A percentile compares a stretch with the other conserved stretches of the same genome.
Evolutionary conservation across 2,113 vertebrate species (phyloP).

Genomic region (Ibidorhyncha struthersii): DNA sequence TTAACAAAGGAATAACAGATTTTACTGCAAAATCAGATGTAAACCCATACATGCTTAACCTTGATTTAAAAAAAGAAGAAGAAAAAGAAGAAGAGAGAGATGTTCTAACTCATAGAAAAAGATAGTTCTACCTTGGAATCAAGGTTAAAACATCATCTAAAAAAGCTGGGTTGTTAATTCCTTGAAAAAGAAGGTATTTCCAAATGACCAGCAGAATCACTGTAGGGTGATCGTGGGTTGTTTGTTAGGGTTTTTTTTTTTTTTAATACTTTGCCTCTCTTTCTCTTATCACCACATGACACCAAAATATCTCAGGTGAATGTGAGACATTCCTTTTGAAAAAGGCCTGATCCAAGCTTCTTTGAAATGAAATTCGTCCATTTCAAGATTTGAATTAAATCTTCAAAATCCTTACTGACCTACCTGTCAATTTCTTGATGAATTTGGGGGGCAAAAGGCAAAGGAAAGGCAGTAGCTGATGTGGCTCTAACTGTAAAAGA

Average conservation of each 20-base stretch:
- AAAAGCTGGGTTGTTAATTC: not conserved
- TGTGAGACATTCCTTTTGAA: not conserved
- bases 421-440: not conserved
- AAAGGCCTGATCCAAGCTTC: not conserved
- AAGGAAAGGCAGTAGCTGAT: not conserved
- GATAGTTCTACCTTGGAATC: not conserved
- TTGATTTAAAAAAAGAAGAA: not conserved
- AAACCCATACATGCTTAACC: not conserved
- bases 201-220: not conserved
- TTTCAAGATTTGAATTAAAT: not conserved
- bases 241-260: not conserved
- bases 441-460: not conserved
- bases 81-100: not conserved
- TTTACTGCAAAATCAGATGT: not conserved
- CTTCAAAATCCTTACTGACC: not conserved
- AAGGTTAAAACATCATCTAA: not conserved
- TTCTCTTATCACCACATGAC: not conserved
- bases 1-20: not conserved
- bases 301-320: not conserved
- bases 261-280: not conserved
- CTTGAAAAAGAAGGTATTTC: not conserved
- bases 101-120: not conserved
- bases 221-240: not conserved
- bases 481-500: not conserved
- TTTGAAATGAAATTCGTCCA: not conserved